phyloP scores from a whole-genome alignment of 2,113 vertebrate genomes.

The Scolopax mira region DNA sequence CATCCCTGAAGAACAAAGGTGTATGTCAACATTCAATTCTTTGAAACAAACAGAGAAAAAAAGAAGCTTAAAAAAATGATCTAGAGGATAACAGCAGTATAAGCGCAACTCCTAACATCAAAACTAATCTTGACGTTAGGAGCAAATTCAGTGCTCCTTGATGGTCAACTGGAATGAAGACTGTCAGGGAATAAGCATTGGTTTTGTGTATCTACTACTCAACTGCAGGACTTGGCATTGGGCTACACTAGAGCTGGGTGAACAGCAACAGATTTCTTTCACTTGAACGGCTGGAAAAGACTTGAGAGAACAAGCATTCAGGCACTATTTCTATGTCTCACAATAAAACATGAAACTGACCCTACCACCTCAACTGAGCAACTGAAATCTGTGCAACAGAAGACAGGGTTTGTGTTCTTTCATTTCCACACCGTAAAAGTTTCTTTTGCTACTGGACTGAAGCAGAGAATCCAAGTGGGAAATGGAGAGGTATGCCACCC shows the following conservation, averaged over 20 bases:
- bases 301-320: background rate
- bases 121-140: background rate
- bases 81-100: background rate
- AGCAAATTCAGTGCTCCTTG: background rate
- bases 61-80: background rate
- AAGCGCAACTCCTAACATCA: background rate
- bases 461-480: background rate
- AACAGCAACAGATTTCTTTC: background rate
- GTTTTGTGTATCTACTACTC: background rate
- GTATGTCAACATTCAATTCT: background rate
- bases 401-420: background rate
- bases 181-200: background rate
- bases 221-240: background rate
- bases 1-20: constrained; percentile 80
- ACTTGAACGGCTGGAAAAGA: background rate
- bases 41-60: background rate
- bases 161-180: background rate
- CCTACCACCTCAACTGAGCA: background rate
- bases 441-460: background rate
- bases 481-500: background rate
- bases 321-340: background rate
- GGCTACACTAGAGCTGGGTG: background rate
- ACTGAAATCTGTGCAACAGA: background rate
- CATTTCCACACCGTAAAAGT: background rate
- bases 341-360: background rate